A percentile compares a stretch with the other conserved stretches of the same genome.
Conservation (phyloP, 1,140 invertebrate species). For the Listronotus bonariensis region DNA sequence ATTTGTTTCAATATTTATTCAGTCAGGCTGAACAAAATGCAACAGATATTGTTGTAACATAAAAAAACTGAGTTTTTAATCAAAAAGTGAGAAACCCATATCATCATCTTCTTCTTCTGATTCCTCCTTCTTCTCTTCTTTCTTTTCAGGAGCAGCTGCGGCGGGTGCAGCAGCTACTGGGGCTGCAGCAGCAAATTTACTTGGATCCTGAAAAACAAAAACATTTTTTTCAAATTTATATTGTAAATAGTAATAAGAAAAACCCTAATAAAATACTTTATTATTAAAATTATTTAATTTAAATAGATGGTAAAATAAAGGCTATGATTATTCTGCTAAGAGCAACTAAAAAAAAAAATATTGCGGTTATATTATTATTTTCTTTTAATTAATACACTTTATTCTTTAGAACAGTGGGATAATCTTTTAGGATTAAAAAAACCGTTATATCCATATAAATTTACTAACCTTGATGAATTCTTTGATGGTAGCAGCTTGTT, state of each 20-base stretch:
- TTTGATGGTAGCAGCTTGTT: constrained; percentile 91
- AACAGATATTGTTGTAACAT: constrained; percentile 25
- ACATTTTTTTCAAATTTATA: too few relatives aligned
- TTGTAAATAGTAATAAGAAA: too few relatives aligned
- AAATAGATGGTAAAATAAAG: too few relatives aligned
- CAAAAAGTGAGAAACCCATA: constrained; percentile 96
- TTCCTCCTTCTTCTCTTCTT: constrained; percentile 68
- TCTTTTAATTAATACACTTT: too few relatives aligned
- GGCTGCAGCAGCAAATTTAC: constrained; percentile 82
- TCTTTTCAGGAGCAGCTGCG: constrained; percentile 59
- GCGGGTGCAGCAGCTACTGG: constrained; percentile 65
- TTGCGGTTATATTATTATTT: too few relatives aligned
- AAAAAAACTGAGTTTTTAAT: constrained; percentile 64
- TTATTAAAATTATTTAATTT: too few relatives aligned
- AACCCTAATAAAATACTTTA: too few relatives aligned
- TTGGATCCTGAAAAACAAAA: constrained; percentile 75
- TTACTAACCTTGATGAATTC: constrained; percentile 78
- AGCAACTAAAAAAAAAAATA: too few relatives aligned
- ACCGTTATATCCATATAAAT: background rate
- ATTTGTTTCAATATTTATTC: constrained; percentile 29
- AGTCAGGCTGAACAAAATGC: constrained; percentile 45
- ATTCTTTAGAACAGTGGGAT: too few relatives aligned
- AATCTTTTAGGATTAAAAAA: too few relatives aligned
- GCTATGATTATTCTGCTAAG: too few relatives aligned
- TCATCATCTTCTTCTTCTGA: constrained; percentile 88